A percentile compares a stretch with the other conserved stretches of the same genome.
phyloP scores from a whole-genome alignment of 92 coral and sea anemone species.

The Zoanthus sansibaricus region DNA sequence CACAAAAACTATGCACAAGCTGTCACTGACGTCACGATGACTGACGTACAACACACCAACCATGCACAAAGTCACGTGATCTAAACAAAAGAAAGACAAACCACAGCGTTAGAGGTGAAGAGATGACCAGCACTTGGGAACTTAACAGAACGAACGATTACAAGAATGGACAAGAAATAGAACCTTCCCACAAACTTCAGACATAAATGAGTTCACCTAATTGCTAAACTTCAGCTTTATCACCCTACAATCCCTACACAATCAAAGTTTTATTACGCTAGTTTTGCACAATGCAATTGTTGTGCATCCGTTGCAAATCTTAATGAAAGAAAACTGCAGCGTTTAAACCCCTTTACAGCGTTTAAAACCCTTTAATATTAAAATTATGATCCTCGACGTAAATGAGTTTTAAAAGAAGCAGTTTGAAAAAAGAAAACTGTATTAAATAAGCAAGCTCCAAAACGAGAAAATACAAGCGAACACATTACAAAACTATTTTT shows the following conservation, averaged over 20 bases:
- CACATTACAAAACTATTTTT: too few relatives aligned
- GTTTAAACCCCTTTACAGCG: too few relatives aligned
- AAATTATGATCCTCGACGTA: too few relatives aligned
- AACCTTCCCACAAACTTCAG: not conserved
- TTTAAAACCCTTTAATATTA: too few relatives aligned
- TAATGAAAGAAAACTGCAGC: too few relatives aligned
- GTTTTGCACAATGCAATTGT: too few relatives aligned
- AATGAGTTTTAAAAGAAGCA: too few relatives aligned
- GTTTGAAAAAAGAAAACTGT: too few relatives aligned
- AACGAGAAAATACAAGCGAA: too few relatives aligned
- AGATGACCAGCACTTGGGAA: slow-evolving; percentile 14
- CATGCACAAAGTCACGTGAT: slow-evolving; percentile 91
- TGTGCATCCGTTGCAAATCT: too few relatives aligned
- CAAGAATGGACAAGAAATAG: not conserved
- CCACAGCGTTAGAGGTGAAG: slow-evolving; percentile 54
- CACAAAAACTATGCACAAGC: slow-evolving; percentile 54
- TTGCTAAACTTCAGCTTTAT: not conserved
- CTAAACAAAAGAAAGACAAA: slow-evolving; percentile 88
- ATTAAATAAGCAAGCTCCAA: too few relatives aligned
- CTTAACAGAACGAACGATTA: not conserved
- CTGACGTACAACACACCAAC: slow-evolving; percentile 52
- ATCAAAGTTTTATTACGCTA: too few relatives aligned
- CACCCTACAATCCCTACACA: not conserved
- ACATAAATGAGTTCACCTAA: not conserved
- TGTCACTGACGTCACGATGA: slow-evolving; percentile 56